A percentile compares a stretch with the other conserved stretches of the same genome.
phyloP scores from a whole-genome alignment of 1,140 invertebrate genomes.

The Armadillidium nasatum region DNA sequence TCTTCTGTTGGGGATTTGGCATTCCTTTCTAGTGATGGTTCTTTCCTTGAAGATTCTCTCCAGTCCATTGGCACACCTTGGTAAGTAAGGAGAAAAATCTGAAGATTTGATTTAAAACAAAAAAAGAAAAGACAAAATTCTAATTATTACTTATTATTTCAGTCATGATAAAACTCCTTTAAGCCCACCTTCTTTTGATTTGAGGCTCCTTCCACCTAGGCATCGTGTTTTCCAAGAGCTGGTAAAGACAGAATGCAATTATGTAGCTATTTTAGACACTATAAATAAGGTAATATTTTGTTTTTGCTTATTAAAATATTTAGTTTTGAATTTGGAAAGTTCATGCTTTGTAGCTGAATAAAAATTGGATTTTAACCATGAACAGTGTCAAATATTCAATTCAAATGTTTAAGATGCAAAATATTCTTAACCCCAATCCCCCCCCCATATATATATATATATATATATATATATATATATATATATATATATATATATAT shows the following conservation, averaged over 20 bases:
- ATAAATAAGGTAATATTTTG: slow-evolving; percentile 68
- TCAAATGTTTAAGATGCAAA: too few relatives aligned
- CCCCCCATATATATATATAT: too few relatives aligned
- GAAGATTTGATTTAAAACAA: too few relatives aligned
- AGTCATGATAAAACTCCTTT: slow-evolving; percentile 35
- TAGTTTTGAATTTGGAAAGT: too few relatives aligned
- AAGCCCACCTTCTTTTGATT: slow-evolving; percentile 45
- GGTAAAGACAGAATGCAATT: slow-evolving; percentile 93
- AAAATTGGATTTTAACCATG: too few relatives aligned
- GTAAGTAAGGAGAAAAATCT: too few relatives aligned
- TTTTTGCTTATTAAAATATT: too few relatives aligned
- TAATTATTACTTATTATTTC: slow-evolving; percentile 14
- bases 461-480: too few relatives aligned
- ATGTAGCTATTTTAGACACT: slow-evolving; percentile 88
- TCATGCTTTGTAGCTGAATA: too few relatives aligned
- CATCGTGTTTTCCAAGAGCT: slow-evolving; percentile 89
- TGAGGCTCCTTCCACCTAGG: slow-evolving; percentile 62
- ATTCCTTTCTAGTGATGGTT: slow-evolving; percentile 73
- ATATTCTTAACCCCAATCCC: too few relatives aligned
- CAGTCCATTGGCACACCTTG: slow-evolving; percentile 36
- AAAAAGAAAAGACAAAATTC: background rate
- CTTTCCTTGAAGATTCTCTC: slow-evolving; percentile 76
- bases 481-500: too few relatives aligned
- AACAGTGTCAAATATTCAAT: too few relatives aligned
- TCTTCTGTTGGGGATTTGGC: slow-evolving; percentile 77